Conservation (phyloP, 2,888 invertebrate genomes). For the Gonocerus acuteangulatus region DNA sequence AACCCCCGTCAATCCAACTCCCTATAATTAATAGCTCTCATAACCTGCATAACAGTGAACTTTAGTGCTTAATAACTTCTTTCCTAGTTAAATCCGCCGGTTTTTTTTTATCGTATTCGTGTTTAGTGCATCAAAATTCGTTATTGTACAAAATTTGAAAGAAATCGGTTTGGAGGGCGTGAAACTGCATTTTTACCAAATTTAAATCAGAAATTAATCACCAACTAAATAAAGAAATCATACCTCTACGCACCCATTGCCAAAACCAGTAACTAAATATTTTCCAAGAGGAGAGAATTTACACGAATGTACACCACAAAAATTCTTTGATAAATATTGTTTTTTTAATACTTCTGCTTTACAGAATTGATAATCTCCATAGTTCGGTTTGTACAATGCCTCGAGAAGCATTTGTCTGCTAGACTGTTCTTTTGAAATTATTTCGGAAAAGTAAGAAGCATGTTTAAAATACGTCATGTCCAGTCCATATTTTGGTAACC, state of each 20-base stretch:
- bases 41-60: too few relatives aligned
- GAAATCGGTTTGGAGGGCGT: too few relatives aligned
- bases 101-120: too few relatives aligned
- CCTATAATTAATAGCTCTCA: too few relatives aligned
- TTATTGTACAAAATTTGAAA: too few relatives aligned
- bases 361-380: not conserved
- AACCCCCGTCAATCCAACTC: too few relatives aligned
- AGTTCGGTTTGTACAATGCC: not conserved
- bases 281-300: slow-evolving; percentile 10
- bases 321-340: not conserved
- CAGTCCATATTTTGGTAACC: not conserved
- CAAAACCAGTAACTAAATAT: not conserved
- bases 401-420: not conserved
- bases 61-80: too few relatives aligned
- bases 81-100: too few relatives aligned
- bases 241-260: slow-evolving; percentile 4
- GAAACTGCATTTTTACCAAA: too few relatives aligned
- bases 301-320: not conserved
- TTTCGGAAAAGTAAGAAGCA: slow-evolving; percentile 12
- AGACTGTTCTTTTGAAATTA: not conserved
- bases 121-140: too few relatives aligned
- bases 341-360: not conserved
- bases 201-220: too few relatives aligned
- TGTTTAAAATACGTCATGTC: not conserved
- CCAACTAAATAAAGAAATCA: not conserved